Evolutionary conservation across 2,888 invertebrate genomes (phyloP).

Genomic region (Hipparchia sbordonii): DNA sequence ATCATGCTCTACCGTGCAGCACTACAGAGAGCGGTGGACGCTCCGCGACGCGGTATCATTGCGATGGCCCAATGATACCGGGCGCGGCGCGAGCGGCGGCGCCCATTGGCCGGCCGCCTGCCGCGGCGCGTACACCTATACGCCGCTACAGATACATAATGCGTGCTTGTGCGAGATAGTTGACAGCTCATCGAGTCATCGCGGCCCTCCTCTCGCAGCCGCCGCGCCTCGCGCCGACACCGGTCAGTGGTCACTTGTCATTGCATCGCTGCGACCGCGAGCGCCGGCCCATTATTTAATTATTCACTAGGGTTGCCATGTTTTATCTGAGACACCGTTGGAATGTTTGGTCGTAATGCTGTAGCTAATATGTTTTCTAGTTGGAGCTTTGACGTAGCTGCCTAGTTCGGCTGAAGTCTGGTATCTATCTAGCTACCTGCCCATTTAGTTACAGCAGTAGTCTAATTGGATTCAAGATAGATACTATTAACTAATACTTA

Average conservation of each 20-base stretch:
- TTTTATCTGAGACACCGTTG: not conserved
- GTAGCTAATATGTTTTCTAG: too few species aligned
- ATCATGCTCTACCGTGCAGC: not conserved
- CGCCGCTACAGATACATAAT: not conserved
- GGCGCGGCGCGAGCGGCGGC: slow-evolving; percentile 31
- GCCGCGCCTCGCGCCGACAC: not conserved
- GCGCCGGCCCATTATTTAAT: slow-evolving; percentile 2
- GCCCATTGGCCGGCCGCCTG: slow-evolving; percentile 43
- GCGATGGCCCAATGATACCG: slow-evolving; percentile 35
- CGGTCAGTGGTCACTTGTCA: not conserved
- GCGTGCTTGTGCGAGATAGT: not conserved
- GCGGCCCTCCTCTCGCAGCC: not conserved
- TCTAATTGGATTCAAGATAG: too few species aligned
- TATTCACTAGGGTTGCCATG: slow-evolving; percentile 7
- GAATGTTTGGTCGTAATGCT: not conserved
- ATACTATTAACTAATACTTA: too few species aligned
- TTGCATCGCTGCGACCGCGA: slow-evolving; percentile 1
- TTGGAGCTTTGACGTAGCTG: too few species aligned
- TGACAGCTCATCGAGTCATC: not conserved
- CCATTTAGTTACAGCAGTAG: too few species aligned
- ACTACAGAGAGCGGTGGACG: slow-evolving; percentile 2
- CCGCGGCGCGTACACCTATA: not conserved
- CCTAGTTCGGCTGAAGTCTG: too few species aligned
- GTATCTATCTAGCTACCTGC: too few species aligned
- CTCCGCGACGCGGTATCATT: slow-evolving; percentile 18